Conservation (phyloP, 1,140 invertebrate species). For the Harpegnathos saltator region DNA sequence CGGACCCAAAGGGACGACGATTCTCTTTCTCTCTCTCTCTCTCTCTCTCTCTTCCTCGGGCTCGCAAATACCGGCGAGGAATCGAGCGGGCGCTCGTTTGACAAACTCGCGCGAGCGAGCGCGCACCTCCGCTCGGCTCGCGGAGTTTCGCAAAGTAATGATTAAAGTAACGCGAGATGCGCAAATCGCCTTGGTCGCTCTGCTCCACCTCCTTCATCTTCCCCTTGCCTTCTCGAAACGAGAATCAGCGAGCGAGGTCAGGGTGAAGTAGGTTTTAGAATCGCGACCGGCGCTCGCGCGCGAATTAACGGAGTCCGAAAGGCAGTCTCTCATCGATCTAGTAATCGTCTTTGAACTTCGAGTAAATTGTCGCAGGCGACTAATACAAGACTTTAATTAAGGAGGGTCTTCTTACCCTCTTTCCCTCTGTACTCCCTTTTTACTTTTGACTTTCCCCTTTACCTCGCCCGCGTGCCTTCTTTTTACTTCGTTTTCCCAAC, state of each 20-base stretch:
- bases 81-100: conserved; percentile 27
- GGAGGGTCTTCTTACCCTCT: not conserved
- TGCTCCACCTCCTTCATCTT: not conserved
- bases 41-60: too few relatives aligned
- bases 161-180: conserved; percentile 51
- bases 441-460: conserved; percentile 2
- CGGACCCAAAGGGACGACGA: conserved; percentile 28
- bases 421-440: not conserved
- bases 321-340: conserved; percentile 33
- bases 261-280: conserved; percentile 32
- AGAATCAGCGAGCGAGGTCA: conserved; percentile 42
- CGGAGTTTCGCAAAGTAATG: conserved; percentile 42
- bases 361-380: conserved; percentile 37
- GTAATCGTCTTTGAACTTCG: conserved; percentile 51
- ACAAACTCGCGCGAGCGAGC: conserved; percentile 18
- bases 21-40: too few relatives aligned
- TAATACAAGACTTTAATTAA: conserved; percentile 59
- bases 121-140: not conserved
- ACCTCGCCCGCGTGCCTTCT: not conserved
- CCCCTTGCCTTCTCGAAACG: not conserved
- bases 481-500: conserved; percentile 8
- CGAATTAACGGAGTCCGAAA: conserved; percentile 39
- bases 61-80: conserved; percentile 28
- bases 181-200: conserved; percentile 22
- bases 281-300: conserved; percentile 33